Percentiles rank a stretch among this genome's conserved stretches.
Conservation (phyloP, 2,888 invertebrate genomes). For the Lamproptera curius region DNA sequence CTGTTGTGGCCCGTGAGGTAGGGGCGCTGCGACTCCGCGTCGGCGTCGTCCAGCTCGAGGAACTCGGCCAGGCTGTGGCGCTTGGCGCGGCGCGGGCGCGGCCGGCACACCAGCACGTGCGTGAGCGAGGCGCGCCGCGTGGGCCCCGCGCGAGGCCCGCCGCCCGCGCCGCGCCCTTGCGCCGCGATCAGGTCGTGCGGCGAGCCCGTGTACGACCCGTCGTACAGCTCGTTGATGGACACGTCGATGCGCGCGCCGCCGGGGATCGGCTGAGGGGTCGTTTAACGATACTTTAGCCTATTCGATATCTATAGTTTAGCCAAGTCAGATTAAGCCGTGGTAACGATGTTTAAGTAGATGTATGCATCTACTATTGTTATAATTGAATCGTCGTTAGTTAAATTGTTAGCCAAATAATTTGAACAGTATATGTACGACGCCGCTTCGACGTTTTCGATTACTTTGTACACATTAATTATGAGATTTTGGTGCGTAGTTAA, state of each 20-base stretch:
- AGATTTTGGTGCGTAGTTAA: too few species aligned
- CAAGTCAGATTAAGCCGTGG: too few species aligned
- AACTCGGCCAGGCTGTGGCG: conserved; percentile 92
- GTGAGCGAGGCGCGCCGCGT: conserved; percentile 89
- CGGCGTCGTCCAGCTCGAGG: conserved; percentile 91
- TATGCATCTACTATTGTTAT: too few species aligned
- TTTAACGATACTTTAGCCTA: too few species aligned
- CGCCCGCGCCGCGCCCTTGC: conserved; percentile 83
- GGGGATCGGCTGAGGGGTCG: conserved; percentile 82
- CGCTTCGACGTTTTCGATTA: too few species aligned
- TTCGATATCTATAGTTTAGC: too few species aligned
- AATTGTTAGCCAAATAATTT: too few species aligned
- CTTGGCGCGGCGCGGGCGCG: conserved; percentile 82
- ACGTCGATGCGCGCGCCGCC: conserved; percentile 95
- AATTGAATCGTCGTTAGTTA: too few species aligned
- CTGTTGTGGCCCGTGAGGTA: conserved; percentile 94
- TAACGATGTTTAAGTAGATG: too few species aligned
- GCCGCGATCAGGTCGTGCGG: conserved; percentile 92
- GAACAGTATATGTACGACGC: too few species aligned
- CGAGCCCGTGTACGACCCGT: conserved; percentile 96
- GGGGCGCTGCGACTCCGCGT: conserved; percentile 88
- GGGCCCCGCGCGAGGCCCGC: conserved; percentile 86
- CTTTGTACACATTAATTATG: too few species aligned
- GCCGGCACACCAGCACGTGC: conserved; percentile 70
- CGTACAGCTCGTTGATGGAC: conserved; percentile 95